phyloP scores from a whole-genome alignment of 1,140 invertebrate genomes.

The Bathynomus jamesi region DNA sequence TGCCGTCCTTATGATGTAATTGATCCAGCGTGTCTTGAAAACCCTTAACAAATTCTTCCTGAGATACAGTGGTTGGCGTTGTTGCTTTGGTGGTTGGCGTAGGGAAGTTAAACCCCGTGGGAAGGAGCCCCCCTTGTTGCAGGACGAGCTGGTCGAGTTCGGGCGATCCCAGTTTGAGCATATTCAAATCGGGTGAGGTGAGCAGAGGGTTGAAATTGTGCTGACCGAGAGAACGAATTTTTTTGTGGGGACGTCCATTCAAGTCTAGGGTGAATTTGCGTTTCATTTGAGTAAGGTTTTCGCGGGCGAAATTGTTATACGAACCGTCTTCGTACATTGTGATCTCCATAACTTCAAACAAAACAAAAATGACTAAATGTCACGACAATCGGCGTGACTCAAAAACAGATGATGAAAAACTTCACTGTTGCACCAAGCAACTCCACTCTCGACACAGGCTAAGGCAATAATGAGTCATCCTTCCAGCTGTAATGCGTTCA shows the following conservation, averaged over 20 bases:
- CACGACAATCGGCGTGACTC: no score
- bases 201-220: constrained; percentile 52
- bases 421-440: not conserved
- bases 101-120: constrained; percentile 38
- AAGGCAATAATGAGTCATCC: constrained; percentile 26
- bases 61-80: constrained; percentile 62
- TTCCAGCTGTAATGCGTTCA: constrained; percentile 35
- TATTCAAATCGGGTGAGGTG: constrained; percentile 73
- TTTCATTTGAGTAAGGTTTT: constrained; percentile 46
- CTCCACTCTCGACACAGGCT: constrained; percentile 18
- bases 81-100: constrained; percentile 55
- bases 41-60: constrained; percentile 80
- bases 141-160: constrained; percentile 80
- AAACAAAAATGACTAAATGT: no score
- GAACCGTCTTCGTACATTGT: constrained; percentile 54
- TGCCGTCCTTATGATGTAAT: constrained; percentile 51
- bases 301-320: constrained; percentile 37
- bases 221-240: constrained; percentile 41
- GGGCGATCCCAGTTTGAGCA: constrained; percentile 74
- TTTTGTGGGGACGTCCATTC: constrained; percentile 47
- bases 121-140: constrained; percentile 55
- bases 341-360: constrained; percentile 50
- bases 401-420: not conserved
- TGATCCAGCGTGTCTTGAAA: constrained; percentile 86
- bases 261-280: constrained; percentile 71